Evolutionary conservation across 2,888 invertebrate genomes (phyloP).

Genomic region (Aphodius granarius): DNA sequence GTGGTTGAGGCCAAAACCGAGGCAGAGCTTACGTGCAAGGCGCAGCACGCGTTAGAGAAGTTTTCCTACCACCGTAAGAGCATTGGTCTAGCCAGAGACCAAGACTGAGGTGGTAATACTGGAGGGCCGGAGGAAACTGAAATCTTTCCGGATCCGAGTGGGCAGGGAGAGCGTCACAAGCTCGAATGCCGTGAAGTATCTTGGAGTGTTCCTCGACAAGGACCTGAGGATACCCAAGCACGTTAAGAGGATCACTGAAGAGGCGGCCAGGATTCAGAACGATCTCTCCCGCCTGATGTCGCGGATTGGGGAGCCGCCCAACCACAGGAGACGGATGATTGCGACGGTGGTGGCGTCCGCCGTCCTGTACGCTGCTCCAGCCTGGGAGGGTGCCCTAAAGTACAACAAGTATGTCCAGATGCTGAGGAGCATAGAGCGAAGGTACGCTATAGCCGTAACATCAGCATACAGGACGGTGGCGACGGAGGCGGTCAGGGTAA

Average conservation of each 20-base stretch:
- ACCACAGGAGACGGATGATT: slow-evolving; percentile 22
- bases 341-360: slow-evolving; percentile 3
- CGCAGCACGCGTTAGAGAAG: neutral
- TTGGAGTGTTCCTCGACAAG: slow-evolving; percentile 14
- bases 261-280: neutral
- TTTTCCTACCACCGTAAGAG: neutral
- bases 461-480: slow-evolving; percentile 19
- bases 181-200: slow-evolving; percentile 13
- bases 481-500: neutral
- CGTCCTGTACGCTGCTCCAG: slow-evolving; percentile 19
- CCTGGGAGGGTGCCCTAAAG: slow-evolving; percentile 13
- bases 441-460: neutral
- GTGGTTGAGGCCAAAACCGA: neutral
- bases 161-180: neutral
- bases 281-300: slow-evolving; percentile 29
- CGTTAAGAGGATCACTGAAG: neutral
- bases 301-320: slow-evolving; percentile 28
- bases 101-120: neutral
- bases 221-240: neutral
- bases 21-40: neutral
- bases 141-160: neutral
- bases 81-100: neutral
- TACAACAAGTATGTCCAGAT: slow-evolving; percentile 12
- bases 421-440: slow-evolving; percentile 8
- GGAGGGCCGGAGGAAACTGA: neutral